phyloP scores from a whole-genome alignment of 2,113 vertebrate species.

The Tragelaphus imberbis region DNA sequence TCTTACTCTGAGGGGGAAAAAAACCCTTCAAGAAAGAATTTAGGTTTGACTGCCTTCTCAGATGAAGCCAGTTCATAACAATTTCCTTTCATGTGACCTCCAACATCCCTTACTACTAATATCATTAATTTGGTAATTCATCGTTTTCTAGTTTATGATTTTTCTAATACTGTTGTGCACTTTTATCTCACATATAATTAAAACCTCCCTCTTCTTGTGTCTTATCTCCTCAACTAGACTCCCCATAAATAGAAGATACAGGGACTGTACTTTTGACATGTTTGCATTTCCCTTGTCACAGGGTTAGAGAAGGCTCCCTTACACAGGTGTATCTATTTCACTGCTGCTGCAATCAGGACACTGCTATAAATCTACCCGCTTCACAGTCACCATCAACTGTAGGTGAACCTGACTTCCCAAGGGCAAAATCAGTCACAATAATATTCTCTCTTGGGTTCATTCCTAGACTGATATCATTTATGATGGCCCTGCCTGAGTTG shows the following conservation, averaged over 20 bases:
- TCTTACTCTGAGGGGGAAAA: neutral
- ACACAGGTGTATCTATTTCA: neutral
- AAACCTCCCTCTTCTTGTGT: neutral
- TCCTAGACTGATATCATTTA: neutral
- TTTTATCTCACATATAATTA: neutral
- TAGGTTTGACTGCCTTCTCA: neutral
- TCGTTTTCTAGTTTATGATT: neutral
- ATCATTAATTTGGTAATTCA: neutral
- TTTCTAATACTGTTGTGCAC: neutral
- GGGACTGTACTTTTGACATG: neutral
- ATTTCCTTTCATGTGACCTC: neutral
- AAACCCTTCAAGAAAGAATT: neutral
- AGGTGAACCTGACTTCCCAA: neutral
- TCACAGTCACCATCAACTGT: neutral
- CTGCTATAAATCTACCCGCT: neutral
- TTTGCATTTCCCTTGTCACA: neutral
- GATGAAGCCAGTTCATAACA: neutral
- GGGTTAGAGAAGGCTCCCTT: neutral
- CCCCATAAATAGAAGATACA: neutral
- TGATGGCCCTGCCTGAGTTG: neutral
- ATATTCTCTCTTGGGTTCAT: neutral
- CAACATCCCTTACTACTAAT: neutral
- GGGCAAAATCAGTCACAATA: neutral
- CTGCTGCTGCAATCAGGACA: neutral
- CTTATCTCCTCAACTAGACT: neutral